A percentile compares a stretch with the other conserved stretches of the same genome.
Conservation (phyloP, 2,888 invertebrate genomes). For the Drosophila prolongata region DNA sequence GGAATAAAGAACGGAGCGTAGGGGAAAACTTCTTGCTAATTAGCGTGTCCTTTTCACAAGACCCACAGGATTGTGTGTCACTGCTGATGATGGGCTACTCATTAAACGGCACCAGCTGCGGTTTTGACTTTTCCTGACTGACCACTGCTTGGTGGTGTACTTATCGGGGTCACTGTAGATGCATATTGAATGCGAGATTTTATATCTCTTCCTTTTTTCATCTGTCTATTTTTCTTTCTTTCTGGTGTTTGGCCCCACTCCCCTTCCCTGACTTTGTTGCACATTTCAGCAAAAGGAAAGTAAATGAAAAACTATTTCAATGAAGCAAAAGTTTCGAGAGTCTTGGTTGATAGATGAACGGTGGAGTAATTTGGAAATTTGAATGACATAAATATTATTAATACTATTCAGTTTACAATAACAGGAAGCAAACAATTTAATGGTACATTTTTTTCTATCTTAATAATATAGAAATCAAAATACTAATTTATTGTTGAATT, state of each 20-base stretch:
- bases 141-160: slow-evolving; percentile 37
- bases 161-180: slow-evolving; percentile 34
- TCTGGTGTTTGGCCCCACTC: slow-evolving; percentile 1
- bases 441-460: too few species aligned
- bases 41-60: slow-evolving; percentile 22
- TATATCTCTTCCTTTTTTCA: background rate
- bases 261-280: slow-evolving; percentile 26
- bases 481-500: too few species aligned
- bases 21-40: slow-evolving; percentile 18
- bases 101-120: slow-evolving; percentile 31
- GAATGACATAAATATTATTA: too few species aligned
- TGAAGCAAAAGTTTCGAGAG: slow-evolving; percentile 63
- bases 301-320: slow-evolving; percentile 76
- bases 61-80: background rate
- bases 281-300: slow-evolving; percentile 55
- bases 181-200: slow-evolving; percentile 14
- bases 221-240: slow-evolving; percentile 23
- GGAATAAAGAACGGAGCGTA: slow-evolving; percentile 16
- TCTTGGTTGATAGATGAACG: slow-evolving; percentile 52
- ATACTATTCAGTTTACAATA: too few species aligned
- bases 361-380: slow-evolving; percentile 1
- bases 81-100: slow-evolving; percentile 24
- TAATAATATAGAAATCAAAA: too few species aligned
- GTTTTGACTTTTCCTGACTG: slow-evolving; percentile 15
- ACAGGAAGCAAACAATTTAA: too few species aligned